Evolutionary conservation across 2,888 invertebrate genomes (phyloP).

Genomic region (Cyaniris semiargus): DNA sequence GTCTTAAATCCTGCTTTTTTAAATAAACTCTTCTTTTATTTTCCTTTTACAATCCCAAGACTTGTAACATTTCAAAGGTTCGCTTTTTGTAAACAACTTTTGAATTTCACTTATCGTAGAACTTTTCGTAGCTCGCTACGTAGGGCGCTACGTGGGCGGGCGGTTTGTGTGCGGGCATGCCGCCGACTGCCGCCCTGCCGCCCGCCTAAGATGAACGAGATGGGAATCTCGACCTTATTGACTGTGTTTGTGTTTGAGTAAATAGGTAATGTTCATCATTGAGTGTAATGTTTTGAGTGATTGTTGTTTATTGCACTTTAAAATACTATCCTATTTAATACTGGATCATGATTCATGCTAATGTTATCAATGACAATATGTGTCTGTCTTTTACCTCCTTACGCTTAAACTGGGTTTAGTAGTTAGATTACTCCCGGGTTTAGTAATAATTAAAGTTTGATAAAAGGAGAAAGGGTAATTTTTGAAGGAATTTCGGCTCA

Average conservation of each 20-base stretch:
- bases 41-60: too few species aligned
- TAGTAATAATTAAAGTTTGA: too few species aligned
- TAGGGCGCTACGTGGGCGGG: conserved; percentile 29
- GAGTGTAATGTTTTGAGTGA: too few species aligned
- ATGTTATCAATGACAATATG: too few species aligned
- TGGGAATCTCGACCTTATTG: conserved; percentile 16
- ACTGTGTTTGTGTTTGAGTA: not conserved
- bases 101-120: not conserved
- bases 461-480: too few species aligned
- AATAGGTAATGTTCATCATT: not conserved
- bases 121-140: not conserved
- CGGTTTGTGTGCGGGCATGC: conserved; percentile 20
- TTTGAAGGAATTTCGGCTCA: too few species aligned
- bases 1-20: not conserved
- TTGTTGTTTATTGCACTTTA: too few species aligned
- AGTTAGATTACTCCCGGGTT: too few species aligned
- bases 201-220: conserved; percentile 25
- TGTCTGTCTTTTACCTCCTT: too few species aligned
- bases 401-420: too few species aligned
- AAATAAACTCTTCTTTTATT: not conserved
- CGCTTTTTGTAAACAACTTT: not conserved
- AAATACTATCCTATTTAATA: too few species aligned
- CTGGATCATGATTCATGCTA: too few species aligned
- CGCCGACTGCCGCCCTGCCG: conserved; percentile 27
- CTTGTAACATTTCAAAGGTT: not conserved